Evolutionary conservation across 2,113 vertebrate species (phyloP).

Genomic region (Otolemur garnettii): DNA sequence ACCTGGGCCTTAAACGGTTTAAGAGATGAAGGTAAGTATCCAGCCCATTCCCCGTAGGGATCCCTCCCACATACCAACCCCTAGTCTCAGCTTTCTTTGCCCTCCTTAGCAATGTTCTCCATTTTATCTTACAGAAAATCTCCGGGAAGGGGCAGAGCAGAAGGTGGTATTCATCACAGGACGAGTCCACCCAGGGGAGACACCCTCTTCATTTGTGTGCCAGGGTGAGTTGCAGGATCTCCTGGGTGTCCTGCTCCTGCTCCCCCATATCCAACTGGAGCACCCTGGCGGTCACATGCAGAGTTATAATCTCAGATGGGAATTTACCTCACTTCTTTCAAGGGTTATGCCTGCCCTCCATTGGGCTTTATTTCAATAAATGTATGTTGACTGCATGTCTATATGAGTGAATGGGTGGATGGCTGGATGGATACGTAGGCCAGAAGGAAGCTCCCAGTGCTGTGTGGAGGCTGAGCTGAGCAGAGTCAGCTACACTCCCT

Average conservation of each 20-base stretch:
- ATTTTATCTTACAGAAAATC: conserved; percentile 88
- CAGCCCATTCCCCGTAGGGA: neutral
- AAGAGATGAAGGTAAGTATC: neutral
- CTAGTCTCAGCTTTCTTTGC: neutral
- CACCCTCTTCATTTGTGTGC: conserved; percentile 97
- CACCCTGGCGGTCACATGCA: neutral
- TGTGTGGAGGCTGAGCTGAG: neutral
- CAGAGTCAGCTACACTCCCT: neutral
- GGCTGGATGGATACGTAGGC: neutral
- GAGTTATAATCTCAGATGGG: neutral
- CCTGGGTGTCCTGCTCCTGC: neutral
- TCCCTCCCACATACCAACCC: neutral
- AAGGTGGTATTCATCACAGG: conserved; percentile 97
- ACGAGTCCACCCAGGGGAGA: conserved; percentile 98
- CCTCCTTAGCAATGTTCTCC: conserved; percentile 47
- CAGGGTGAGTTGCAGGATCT: conserved; percentile 92
- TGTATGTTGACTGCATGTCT: neutral
- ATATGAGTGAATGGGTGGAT: neutral
- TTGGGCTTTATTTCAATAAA: neutral
- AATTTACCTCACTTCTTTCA: conserved; percentile 7
- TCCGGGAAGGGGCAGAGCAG: conserved; percentile 91
- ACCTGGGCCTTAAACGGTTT: conserved; percentile 5
- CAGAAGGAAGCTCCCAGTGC: neutral
- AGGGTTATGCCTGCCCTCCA: neutral
- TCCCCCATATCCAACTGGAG: rapidly evolving